Base-by-base conservation (phyloP, 2,797 vertebrate genomes). In the Threskiornis aethiopicus region DNA sequence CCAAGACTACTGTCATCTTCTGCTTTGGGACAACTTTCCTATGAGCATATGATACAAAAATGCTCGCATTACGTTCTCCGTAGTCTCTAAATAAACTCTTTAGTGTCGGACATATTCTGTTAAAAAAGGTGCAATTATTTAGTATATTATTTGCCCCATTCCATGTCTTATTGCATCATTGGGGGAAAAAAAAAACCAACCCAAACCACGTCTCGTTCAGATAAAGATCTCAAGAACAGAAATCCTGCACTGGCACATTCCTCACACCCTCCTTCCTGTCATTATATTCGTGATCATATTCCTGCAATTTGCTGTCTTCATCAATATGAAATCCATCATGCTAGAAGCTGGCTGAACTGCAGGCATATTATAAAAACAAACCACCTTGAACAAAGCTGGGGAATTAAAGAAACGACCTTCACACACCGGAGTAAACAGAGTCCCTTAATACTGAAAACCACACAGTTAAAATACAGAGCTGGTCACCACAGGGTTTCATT, bases 231-330 rank as follows among this genome's bases (percentile, higher is more conserved):
- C n/a, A 71, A 57, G 75, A 87, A 39, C 46, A 93, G 81, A 89
- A 94, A 83, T 42, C 81, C 91, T 81, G 75, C 5, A 11, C 59
- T 69, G 67, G 54, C 52, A 67, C 77, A 77, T 89, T 87, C 66
- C 78, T 85, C 80, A 89, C 80, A 93, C 47, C 51, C 75, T 94
- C 78, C 90, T 73, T 77, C 80, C 75, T 87, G 67, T 58, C 93
- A 51, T 81, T 92, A 76, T 1, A 78, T 70, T 73, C 90, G 59
- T 0, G 26, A 82, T 91, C 93, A 89, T 54, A 91, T 87, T 90
- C 70, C 83, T 83, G 81, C 73, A 96, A 78, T 80, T 89, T 89
- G 84, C 78, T 92, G 81, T 29, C 92, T 64, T 94, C 94, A 92
- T 93, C 90, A 94, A 47, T 81, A 81, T 69, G 84, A 95, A 91